phyloP scores from a whole-genome alignment of 2,113 vertebrate genomes.

The Lichenostomus cassidix region DNA sequence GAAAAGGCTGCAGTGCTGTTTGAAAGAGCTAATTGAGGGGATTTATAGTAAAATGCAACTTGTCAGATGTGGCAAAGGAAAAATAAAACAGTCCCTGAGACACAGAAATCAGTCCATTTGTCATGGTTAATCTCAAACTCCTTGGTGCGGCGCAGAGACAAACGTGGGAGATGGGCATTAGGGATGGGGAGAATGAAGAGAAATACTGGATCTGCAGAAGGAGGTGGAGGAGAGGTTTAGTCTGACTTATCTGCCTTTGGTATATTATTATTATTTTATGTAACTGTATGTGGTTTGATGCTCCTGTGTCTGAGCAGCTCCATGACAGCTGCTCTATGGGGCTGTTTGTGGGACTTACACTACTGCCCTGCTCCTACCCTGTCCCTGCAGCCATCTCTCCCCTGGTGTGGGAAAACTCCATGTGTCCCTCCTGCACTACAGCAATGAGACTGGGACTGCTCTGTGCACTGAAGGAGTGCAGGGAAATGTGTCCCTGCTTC shows the following conservation, averaged over 20 bases:
- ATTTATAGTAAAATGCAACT: slow-evolving; percentile 69
- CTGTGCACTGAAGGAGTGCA: neutral
- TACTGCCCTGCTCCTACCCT: neutral
- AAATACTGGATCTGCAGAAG: neutral
- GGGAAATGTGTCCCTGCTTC: neutral
- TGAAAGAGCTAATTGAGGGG: slow-evolving; percentile 64
- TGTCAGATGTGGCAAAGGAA: slow-evolving; percentile 46
- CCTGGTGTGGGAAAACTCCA: neutral
- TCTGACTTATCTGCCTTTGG: neutral
- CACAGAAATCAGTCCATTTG: slow-evolving; percentile 36
- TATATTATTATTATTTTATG: neutral
- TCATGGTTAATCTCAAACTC: slow-evolving; percentile 41
- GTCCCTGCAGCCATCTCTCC: neutral
- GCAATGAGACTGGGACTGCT: accelerated
- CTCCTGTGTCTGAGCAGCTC: neutral
- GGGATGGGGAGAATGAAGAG: neutral
- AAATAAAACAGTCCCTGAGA: slow-evolving; percentile 42
- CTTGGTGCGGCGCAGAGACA: accelerated
- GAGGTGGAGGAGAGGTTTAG: neutral
- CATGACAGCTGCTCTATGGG: accelerated
- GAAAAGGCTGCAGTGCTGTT: neutral
- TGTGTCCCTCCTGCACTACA: neutral
- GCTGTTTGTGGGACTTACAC: neutral
- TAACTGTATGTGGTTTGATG: neutral
- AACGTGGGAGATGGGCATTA: neutral